Evolutionary conservation across 2,888 invertebrate genomes (phyloP), one percentile per base, ranked within the genome.

Genomic region (Drosophila koepferae): DNA sequence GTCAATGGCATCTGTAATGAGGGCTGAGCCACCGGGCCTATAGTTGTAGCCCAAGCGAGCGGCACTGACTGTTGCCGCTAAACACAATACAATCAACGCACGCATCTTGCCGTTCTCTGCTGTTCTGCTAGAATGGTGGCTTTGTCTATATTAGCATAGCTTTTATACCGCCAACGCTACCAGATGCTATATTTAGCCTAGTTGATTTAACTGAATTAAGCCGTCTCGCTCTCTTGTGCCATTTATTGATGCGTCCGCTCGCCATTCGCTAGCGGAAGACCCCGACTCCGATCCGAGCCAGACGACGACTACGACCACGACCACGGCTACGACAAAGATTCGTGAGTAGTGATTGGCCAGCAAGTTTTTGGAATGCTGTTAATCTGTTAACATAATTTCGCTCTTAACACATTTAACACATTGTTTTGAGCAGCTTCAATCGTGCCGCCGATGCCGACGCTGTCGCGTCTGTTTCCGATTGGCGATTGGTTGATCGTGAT

Each of bases 351-450:
- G 34, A 79, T 79, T 80, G 81, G 83, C 77, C 54, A 60, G 76
- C 74, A 44, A 56, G 65, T 63, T 80, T 74, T 85, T 72, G 86
- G 87, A 87, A 87, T 87, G 89, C 72, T 86, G 85, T 75, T 80
- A 86, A 89, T 87, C 86, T 85, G 88, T 82, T 89, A 87, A 89
- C 88, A 87, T 81, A 87, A 87, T 87, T 87, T 84, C 84, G 89
- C 83, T 86, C 81, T 87, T 87, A 87, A 89, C 87, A 89, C 89
- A 87, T 87, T 87, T 83, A 85, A 83, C 83, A 89, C 89, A 86
- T 86, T 87, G 80, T 82, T 83, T 72, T 73, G 80, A 73, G 41
- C 76, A 75, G 82, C 80, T 62, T 89, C 84, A 87, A 87, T 82
- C 63, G 77, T n/a, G 75, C 86, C 86, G 89, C 72, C 82, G 49